Evolutionary conservation across 2,888 invertebrate species (phyloP).

Genomic region (Smittia aterrima): DNA sequence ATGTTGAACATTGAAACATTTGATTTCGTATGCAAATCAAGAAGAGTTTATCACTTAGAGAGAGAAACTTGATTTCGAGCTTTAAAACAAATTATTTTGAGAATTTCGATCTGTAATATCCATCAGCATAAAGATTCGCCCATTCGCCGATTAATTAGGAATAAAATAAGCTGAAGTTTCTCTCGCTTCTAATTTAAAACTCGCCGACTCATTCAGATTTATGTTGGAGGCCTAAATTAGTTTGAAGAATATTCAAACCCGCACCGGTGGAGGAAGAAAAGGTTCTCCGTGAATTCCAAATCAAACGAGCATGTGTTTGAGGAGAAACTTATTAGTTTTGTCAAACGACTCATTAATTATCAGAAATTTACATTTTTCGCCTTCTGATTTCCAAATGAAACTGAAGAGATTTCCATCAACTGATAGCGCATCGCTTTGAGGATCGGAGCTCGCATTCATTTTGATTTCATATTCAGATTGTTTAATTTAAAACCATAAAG

Average conservation of each 20-base stretch:
- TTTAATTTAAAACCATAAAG: neutral
- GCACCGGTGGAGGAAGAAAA: neutral
- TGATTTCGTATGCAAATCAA: too few species aligned
- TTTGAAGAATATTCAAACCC: neutral
- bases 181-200: neutral
- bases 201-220: neutral
- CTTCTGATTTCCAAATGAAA: neutral
- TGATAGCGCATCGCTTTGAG: conserved; percentile 6
- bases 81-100: too few species aligned
- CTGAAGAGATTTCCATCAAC: neutral
- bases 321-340: neutral
- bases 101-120: too few species aligned
- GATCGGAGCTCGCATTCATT: neutral
- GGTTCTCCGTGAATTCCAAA: neutral
- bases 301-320: neutral
- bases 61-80: too few species aligned
- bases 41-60: too few species aligned
- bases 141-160: too few species aligned
- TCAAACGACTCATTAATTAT: conserved; percentile 3
- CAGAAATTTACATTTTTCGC: neutral
- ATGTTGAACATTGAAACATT: too few species aligned
- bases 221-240: neutral
- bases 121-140: too few species aligned
- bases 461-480: conserved; percentile 18
- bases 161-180: too few species aligned